These are phyloP conservation scores for Cygnus atratus DNA, from an alignment of 2,113 vertebrate genomes.

Conservation along the genomic window DNA sequence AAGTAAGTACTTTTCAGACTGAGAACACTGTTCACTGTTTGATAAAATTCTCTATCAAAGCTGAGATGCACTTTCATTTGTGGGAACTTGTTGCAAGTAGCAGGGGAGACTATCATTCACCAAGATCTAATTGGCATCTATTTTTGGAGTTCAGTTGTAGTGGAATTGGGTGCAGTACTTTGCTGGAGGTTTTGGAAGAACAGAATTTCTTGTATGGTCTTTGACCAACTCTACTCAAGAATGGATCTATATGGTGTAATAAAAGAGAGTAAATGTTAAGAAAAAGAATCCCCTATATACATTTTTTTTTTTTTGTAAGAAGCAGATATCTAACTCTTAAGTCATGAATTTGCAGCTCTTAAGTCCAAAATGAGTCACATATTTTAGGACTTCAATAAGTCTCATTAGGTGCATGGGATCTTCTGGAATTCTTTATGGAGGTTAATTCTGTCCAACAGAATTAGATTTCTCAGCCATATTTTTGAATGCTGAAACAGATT, in stretches of 20 bases:
- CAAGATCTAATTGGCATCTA: background rate
- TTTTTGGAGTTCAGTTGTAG: background rate
- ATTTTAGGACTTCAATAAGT: background rate
- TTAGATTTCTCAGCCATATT: background rate
- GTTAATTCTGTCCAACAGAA: background rate
- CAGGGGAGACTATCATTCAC: background rate
- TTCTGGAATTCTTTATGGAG: accelerated
- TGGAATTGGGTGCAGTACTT: background rate
- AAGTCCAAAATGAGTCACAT: background rate
- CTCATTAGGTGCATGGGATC: background rate
- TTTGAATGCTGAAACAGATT: background rate
- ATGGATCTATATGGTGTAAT: background rate
- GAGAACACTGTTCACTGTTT: background rate
- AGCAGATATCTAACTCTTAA: background rate
- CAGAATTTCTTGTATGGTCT: background rate
- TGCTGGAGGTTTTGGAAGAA: background rate
- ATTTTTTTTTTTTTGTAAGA: background rate
- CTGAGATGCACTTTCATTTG: background rate
- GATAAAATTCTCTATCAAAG: slow-evolving; percentile 14
- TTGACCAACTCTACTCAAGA: background rate
- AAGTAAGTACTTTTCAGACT: slow-evolving; percentile 23
- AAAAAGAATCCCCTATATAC: background rate
- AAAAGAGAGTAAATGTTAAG: background rate
- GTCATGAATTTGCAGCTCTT: background rate
- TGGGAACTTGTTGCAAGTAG: background rate